Conservation (phyloP, 1,140 invertebrate genomes). For the Procambarus clarkii region DNA sequence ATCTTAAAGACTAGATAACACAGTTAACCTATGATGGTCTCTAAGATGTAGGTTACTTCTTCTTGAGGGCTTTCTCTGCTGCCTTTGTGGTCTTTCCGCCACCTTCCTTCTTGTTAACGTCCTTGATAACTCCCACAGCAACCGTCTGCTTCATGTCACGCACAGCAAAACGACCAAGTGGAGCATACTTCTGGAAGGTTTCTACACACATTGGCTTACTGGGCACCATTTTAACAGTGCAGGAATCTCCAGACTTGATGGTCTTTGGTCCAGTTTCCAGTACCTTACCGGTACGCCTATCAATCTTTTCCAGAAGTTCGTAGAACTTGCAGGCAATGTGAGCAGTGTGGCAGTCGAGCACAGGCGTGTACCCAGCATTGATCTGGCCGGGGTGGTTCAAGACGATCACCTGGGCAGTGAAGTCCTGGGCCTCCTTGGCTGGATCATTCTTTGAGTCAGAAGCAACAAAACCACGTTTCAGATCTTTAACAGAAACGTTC, state of each 20-base stretch:
- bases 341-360: slow-evolving; percentile 98
- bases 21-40: slow-evolving; percentile 56
- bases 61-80: slow-evolving; percentile 97
- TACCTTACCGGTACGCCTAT: slow-evolving; percentile 91
- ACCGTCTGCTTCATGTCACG: slow-evolving; percentile 99
- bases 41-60: slow-evolving; percentile 75
- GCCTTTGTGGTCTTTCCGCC: slow-evolving; percentile 97
- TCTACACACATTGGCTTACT: slow-evolving; percentile 98
- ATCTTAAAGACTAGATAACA: slow-evolving; percentile 67
- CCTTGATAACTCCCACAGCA: slow-evolving; percentile 98
- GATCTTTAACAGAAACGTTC: slow-evolving; percentile 98
- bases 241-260: slow-evolving; percentile 97
- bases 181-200: slow-evolving; percentile 97
- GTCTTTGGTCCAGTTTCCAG: slow-evolving; percentile 80
- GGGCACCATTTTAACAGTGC: slow-evolving; percentile 93
- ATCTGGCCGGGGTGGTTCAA: slow-evolving; percentile 99
- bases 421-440: slow-evolving; percentile 93
- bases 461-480: slow-evolving; percentile 96
- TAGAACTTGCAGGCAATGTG: slow-evolving; percentile 99
- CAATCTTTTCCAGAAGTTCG: slow-evolving; percentile 98
- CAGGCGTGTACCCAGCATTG: slow-evolving; percentile 96
- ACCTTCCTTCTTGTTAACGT: slow-evolving; percentile 89
- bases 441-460: slow-evolving; percentile 98
- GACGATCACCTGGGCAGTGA: slow-evolving; percentile 97
- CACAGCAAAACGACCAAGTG: slow-evolving; percentile 97